Evolutionary conservation across 2,113 vertebrate species (phyloP).

Genomic region (Chaetops frenatus): DNA sequence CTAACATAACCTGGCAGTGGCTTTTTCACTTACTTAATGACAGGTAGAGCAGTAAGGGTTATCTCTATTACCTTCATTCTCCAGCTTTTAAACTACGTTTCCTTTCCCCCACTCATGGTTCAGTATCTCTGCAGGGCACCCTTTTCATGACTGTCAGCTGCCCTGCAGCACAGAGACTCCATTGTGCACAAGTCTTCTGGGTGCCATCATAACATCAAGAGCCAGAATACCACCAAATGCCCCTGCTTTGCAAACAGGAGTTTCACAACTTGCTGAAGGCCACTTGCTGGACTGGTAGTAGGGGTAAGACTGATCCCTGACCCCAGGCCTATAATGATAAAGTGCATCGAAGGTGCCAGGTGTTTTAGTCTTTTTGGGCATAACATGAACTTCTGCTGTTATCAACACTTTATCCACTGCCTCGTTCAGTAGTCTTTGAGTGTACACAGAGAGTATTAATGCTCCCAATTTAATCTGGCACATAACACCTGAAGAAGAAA

Average conservation of each 20-base stretch:
- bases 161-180: not conserved
- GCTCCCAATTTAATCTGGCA: not conserved
- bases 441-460: not conserved
- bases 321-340: rapidly evolving
- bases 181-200: not conserved
- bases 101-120: not conserved
- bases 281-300: rapidly evolving
- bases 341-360: rapidly evolving
- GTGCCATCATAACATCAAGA: not conserved
- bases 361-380: not conserved
- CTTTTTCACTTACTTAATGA: not conserved
- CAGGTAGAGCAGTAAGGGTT: not conserved
- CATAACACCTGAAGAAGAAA: not conserved
- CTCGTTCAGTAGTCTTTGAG: not conserved
- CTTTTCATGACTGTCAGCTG: not conserved
- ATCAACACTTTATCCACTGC: not conserved
- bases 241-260: not conserved
- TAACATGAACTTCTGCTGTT: not conserved
- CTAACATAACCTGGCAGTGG: not conserved
- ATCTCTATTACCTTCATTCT: not conserved
- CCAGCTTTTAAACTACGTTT: not conserved
- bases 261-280: not conserved
- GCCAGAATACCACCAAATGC: not conserved
- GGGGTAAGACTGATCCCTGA: not conserved
- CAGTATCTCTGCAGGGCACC: not conserved